Conservation (phyloP, 2,797 vertebrate species). For the Girardinus metallicus region DNA sequence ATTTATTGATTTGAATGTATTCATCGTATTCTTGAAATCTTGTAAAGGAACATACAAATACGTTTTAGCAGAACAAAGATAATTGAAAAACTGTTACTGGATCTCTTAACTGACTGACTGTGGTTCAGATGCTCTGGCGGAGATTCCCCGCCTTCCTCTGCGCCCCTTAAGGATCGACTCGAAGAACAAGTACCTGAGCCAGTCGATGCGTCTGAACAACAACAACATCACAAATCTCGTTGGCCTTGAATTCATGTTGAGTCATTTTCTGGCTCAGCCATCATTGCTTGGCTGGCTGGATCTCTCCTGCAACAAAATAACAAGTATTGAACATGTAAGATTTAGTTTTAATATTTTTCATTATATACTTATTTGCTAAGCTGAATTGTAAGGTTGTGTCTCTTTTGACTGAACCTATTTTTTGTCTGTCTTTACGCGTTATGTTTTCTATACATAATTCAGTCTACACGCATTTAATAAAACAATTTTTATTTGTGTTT, state of each 20-base stretch:
- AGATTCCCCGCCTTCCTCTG: conserved; percentile 66
- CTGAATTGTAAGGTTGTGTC: neutral
- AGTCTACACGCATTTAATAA: neutral
- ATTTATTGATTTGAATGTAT: neutral
- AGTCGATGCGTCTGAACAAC: conserved; percentile 81
- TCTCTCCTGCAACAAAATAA: conserved; percentile 85
- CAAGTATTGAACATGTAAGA: conserved; percentile 77
- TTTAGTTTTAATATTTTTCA: neutral
- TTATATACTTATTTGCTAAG: neutral
- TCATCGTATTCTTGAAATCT: neutral
- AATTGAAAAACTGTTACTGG: neutral
- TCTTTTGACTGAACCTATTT: neutral
- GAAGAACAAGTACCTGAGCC: conserved; percentile 72
- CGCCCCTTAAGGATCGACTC: conserved; percentile 61
- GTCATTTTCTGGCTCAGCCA: conserved; percentile 73
- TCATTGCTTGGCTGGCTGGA: conserved; percentile 83
- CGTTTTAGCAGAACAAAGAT: neutral
- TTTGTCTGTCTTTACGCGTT: neutral
- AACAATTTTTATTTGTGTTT: neutral
- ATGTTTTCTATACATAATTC: neutral
- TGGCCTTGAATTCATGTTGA: conserved; percentile 57
- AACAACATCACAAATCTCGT: conserved; percentile 76
- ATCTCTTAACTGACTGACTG: neutral
- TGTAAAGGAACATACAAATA: neutral
- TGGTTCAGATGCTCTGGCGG: conserved; percentile 19